Percentiles rank a stretch among this genome's conserved stretches.
Conservation (phyloP, 2,888 invertebrate genomes). For the Rhamphomyia laevipes region DNA sequence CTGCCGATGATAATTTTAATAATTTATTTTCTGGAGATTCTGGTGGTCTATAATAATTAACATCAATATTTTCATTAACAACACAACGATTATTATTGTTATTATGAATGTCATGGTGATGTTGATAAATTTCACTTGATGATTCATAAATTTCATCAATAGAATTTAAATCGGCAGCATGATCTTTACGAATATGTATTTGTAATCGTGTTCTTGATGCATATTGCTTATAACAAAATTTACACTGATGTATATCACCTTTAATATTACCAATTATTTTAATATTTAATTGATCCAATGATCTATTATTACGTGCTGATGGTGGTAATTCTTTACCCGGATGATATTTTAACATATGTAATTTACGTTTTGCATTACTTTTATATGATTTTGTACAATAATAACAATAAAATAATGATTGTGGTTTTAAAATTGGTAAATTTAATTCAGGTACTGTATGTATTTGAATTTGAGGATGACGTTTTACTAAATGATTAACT, state of each 20-base stretch:
- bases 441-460: conserved; percentile 61
- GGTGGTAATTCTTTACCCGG: conserved; percentile 50
- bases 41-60: conserved; percentile 13
- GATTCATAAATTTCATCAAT: not conserved
- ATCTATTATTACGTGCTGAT: conserved; percentile 33
- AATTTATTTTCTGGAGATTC: conserved; percentile 22
- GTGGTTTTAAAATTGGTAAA: conserved; percentile 63
- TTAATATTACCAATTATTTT: conserved; percentile 62
- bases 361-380: conserved; percentile 72
- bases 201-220: conserved; percentile 63
- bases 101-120: not conserved
- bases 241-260: conserved; percentile 57
- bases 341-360: conserved; percentile 71
- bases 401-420: conserved; percentile 70
- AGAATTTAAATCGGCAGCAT: conserved; percentile 32
- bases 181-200: conserved; percentile 56
- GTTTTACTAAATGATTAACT: conserved; percentile 72
- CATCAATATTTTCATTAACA: not conserved
- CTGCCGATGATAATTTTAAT: conserved; percentile 21
- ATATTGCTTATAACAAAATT: conserved; percentile 79
- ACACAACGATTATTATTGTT: not conserved
- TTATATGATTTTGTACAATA: conserved; percentile 77
- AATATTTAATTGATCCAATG: conserved; percentile 51
- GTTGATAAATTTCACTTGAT: not conserved
- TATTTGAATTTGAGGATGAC: conserved; percentile 53